Conservation (phyloP, 2,113 vertebrate genomes). For the Eretmochelys imbricata region DNA sequence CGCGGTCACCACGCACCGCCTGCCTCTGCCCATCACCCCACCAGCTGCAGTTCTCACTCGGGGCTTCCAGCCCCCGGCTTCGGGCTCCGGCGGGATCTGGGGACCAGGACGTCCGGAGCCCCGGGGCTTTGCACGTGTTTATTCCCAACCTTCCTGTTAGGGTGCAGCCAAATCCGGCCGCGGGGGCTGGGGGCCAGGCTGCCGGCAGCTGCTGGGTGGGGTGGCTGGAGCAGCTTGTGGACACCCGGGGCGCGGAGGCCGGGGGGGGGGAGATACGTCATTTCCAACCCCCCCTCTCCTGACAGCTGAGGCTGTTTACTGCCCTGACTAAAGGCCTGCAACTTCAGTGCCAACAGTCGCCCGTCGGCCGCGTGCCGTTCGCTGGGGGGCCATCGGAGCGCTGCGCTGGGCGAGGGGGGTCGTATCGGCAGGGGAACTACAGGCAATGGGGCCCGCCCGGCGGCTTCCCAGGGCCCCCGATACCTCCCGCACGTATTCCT, state of each 20-base stretch:
- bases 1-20: not conserved
- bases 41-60: too few relatives aligned
- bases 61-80: not conserved
- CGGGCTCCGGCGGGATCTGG: not conserved
- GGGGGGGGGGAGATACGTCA: not conserved
- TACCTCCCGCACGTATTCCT: constrained; percentile 84
- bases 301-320: accelerated
- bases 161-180: not conserved
- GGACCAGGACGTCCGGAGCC: constrained; percentile 9
- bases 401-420: too few relatives aligned
- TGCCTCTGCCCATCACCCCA: too few relatives aligned
- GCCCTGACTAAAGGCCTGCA: too few relatives aligned
- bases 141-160: constrained; percentile 61
- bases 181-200: too few relatives aligned
- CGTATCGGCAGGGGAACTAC: accelerated
- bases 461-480: accelerated
- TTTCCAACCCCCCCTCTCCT: not conserved
- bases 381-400: too few relatives aligned
- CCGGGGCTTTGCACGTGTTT: accelerated
- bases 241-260: not conserved
- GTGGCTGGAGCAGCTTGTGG: too few relatives aligned
- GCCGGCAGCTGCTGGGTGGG: not conserved
- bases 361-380: too few relatives aligned
- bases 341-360: too few relatives aligned
- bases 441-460: not conserved